These are phyloP conservation scores for Temnothorax nylanderi DNA, from an alignment of 1,140 invertebrate genomes.

Conservation along the genomic window DNA sequence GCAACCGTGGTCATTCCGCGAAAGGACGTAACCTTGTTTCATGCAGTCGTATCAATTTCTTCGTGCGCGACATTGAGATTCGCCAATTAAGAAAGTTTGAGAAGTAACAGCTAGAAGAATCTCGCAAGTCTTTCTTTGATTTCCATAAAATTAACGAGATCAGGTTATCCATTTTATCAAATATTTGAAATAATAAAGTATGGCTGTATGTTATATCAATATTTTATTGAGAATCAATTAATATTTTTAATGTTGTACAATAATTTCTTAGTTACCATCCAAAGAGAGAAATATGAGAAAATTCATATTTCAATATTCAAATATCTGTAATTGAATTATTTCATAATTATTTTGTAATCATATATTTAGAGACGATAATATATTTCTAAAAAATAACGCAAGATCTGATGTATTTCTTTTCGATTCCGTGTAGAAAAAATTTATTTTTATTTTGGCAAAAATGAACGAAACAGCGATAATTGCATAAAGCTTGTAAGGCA, in stretches of 20 bases:
- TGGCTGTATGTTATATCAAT: neutral
- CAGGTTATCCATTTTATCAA: neutral
- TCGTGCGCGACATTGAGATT: neutral
- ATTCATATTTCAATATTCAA: neutral
- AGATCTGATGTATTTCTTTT: neutral
- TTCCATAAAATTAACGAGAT: neutral
- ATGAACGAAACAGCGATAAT: conserved; percentile 1
- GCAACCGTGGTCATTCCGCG: neutral
- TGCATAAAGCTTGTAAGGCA: neutral
- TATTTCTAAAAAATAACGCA: neutral
- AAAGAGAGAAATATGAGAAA: neutral
- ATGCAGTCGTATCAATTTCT: neutral
- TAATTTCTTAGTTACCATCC: neutral
- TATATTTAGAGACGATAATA: neutral
- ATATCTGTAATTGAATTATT: neutral
- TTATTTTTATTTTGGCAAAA: neutral
- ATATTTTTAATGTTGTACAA: neutral
- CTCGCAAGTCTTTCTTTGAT: neutral
- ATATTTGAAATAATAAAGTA: neutral
- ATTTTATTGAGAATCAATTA: neutral
- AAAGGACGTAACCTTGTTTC: neutral
- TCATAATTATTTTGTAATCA: neutral
- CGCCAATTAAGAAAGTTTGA: neutral
- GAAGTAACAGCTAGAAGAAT: neutral
- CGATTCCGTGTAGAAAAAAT: neutral